Conservation (phyloP, 2,888 invertebrate genomes). For the Eudemis profundana region DNA sequence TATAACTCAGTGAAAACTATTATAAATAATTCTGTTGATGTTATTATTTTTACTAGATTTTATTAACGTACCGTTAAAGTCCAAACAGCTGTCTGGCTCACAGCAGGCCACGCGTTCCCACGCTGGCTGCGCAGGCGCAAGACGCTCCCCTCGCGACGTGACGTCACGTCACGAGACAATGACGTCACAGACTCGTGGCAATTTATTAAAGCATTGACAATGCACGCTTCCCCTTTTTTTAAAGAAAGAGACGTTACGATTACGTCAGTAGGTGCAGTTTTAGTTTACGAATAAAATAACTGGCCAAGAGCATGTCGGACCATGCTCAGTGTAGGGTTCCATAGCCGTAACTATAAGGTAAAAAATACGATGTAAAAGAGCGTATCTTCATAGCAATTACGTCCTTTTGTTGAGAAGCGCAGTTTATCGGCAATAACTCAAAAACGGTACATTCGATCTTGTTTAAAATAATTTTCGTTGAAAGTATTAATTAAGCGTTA, state of each 20-base stretch:
- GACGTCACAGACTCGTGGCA: conserved; percentile 74
- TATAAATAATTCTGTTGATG: too few relatives aligned
- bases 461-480: too few relatives aligned
- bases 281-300: not conserved
- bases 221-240: conserved; percentile 35
- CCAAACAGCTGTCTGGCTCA: conserved; percentile 65
- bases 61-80: conserved; percentile 40
- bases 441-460: too few relatives aligned
- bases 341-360: too few relatives aligned
- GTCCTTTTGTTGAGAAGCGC: too few relatives aligned
- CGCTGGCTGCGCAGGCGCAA: conserved; percentile 65
- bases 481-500: too few relatives aligned
- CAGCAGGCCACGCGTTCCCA: conserved; percentile 82
- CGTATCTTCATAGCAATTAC: too few relatives aligned
- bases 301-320: too few relatives aligned
- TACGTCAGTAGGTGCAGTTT: conserved; percentile 14
- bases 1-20: too few relatives aligned
- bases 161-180: conserved; percentile 54
- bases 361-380: too few relatives aligned
- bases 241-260: conserved; percentile 9
- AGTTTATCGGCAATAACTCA: too few relatives aligned
- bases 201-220: conserved; percentile 55
- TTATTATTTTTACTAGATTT: conserved; percentile 20
- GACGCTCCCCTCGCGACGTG: conserved; percentile 54
- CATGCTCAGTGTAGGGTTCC: too few relatives aligned